Percentiles rank a stretch among this genome's conserved stretches.
Evolutionary conservation across 2,113 vertebrate species (phyloP).

Genomic region (Bos javanicus): DNA sequence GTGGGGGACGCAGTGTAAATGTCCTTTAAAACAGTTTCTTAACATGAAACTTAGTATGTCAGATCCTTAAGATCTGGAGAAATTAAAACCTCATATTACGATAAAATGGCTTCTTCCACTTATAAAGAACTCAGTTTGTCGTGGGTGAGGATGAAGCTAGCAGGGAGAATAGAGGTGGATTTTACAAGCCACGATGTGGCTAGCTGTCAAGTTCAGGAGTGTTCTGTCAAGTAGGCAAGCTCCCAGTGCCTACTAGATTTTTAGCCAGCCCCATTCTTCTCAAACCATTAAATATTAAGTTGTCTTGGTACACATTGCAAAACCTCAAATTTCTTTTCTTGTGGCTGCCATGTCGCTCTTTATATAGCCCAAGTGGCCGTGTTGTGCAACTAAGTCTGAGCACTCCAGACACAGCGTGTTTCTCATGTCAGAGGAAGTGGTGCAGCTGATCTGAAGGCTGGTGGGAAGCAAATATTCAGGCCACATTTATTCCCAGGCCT

Average conservation of each 20-base stretch:
- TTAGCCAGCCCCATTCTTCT: not conserved
- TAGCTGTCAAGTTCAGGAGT: not conserved
- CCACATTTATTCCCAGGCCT: not conserved
- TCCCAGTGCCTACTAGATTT: not conserved
- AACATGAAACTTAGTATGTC: not conserved
- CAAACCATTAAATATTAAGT: not conserved
- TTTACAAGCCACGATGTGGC: not conserved
- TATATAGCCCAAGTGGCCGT: not conserved
- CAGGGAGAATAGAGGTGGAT: not conserved
- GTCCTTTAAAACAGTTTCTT: not conserved
- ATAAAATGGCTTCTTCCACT: not conserved
- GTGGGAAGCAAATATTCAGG: not conserved
- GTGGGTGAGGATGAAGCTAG: not conserved
- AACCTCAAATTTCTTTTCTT: not conserved
- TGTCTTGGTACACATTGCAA: not conserved
- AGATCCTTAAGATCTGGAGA: not conserved
- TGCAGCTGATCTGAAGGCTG: not conserved
- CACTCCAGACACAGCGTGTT: not conserved
- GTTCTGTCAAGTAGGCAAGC: not conserved
- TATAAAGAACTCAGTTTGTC: not conserved
- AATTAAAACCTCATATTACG: not conserved
- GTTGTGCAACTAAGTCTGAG: not conserved
- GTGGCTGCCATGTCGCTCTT: not conserved
- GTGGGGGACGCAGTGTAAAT: not conserved
- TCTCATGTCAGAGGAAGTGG: conserved; percentile 1